phyloP scores from a whole-genome alignment of 2,113 vertebrate genomes.

The Trogon surrucura region DNA sequence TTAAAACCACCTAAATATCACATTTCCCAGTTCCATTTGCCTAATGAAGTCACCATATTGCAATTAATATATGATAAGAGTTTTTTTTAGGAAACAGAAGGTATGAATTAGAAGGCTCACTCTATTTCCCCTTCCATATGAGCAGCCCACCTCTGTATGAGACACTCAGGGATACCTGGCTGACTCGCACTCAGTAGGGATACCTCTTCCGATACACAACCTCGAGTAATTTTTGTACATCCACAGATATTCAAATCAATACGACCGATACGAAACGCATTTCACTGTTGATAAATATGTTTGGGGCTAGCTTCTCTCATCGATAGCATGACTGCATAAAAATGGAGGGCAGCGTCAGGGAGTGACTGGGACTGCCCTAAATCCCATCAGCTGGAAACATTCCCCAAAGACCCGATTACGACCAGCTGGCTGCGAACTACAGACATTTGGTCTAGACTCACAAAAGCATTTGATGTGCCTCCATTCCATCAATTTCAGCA shows the following conservation, averaged over 20 bases:
- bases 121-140: background rate
- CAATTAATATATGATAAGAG: background rate
- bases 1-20: background rate
- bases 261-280: background rate
- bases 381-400: constrained; percentile 58
- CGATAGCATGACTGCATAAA: background rate
- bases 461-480: constrained; percentile 20
- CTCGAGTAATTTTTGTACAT: background rate
- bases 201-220: background rate
- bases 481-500: constrained; percentile 3
- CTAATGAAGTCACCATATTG: constrained; percentile 16
- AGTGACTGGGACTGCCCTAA: background rate
- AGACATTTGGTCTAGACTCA: constrained; percentile 43
- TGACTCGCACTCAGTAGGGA: background rate
- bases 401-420: constrained; percentile 27
- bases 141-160: background rate
- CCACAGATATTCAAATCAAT: background rate
- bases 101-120: background rate
- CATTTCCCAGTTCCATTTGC: constrained; percentile 16
- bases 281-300: background rate
- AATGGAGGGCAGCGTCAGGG: background rate
- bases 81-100: background rate
- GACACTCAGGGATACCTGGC: background rate
- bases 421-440: constrained; percentile 50
- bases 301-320: background rate